These are phyloP conservation scores for Hirudinaria manillensis DNA, from an alignment of 2,888 invertebrate species.

Conservation along the genomic window DNA sequence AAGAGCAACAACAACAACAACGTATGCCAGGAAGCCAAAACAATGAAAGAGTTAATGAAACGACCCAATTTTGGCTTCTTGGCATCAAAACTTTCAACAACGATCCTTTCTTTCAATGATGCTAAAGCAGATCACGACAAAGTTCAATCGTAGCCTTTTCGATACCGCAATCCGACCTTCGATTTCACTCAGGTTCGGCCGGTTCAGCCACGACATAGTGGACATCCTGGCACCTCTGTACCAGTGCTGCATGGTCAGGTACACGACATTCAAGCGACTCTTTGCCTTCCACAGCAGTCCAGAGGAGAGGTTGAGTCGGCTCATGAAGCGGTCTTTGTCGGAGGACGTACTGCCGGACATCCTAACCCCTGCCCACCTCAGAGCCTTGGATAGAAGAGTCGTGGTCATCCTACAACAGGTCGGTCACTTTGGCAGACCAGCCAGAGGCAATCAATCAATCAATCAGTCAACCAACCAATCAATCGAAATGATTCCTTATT, in stretches of 20 bases:
- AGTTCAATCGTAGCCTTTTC: neutral
- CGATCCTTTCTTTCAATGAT: neutral
- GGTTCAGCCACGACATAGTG: constrained; percentile 82
- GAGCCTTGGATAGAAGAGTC: constrained; percentile 81
- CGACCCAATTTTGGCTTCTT: too few relatives aligned
- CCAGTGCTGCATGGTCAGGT: constrained; percentile 88
- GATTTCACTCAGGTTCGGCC: constrained; percentile 66
- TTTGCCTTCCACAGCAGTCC: constrained; percentile 58
- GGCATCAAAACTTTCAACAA: constrained; percentile 1
- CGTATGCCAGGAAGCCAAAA: too few relatives aligned
- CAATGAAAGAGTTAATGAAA: too few relatives aligned
- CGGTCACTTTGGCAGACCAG: too few relatives aligned
- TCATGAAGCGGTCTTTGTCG: constrained; percentile 71
- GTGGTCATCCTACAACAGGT: constrained; percentile 73
- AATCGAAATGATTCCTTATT: too few relatives aligned
- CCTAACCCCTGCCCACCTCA: constrained; percentile 83
- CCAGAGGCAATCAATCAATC: too few relatives aligned
- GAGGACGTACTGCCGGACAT: constrained; percentile 79
- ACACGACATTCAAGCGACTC: constrained; percentile 74
- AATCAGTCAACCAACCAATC: too few relatives aligned
- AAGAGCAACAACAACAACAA: too few relatives aligned
- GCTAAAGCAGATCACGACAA: neutral
- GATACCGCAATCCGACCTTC: neutral
- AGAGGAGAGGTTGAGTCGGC: constrained; percentile 61
- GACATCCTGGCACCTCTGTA: constrained; percentile 87